Conservation (phyloP, 2,797 vertebrate genomes). For the Labroides dimidiatus region DNA sequence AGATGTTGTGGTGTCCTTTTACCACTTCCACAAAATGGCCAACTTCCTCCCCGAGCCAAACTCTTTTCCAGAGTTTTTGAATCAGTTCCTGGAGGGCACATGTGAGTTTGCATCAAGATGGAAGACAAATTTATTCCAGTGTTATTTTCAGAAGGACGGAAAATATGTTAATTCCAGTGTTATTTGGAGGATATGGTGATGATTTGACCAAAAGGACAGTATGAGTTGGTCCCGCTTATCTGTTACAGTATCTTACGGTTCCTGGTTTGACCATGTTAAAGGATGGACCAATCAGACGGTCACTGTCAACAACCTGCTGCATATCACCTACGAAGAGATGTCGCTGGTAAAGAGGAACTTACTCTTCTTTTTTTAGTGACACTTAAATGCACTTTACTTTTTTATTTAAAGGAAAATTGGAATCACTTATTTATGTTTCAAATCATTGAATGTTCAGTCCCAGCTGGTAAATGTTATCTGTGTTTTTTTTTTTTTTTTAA, state of each 20-base stretch:
- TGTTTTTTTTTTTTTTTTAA: too few relatives aligned
- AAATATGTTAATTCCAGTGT: background rate
- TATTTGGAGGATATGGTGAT: too few relatives aligned
- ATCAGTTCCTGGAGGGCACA: conserved; percentile 81
- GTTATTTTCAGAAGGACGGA: background rate
- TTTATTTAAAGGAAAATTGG: background rate
- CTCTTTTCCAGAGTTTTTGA: conserved; percentile 86
- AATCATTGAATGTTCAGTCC: too few relatives aligned
- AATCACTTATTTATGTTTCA: too few relatives aligned
- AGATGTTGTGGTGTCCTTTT: conserved; percentile 89
- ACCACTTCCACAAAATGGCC: conserved; percentile 89
- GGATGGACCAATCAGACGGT: conserved; percentile 84
- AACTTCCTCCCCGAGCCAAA: conserved; percentile 85
- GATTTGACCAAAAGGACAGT: background rate
- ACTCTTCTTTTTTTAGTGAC: background rate
- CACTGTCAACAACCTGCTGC: conserved; percentile 79
- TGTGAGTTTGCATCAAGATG: conserved; percentile 74
- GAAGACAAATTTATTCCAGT: background rate
- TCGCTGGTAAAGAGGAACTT: conserved; percentile 76
- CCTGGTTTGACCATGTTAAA: conserved; percentile 91
- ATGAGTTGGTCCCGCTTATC: background rate
- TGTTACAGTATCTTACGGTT: conserved; percentile 86
- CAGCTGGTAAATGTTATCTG: too few relatives aligned
- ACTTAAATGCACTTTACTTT: background rate
- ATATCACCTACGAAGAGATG: conserved; percentile 89